Evolutionary conservation across 2,113 vertebrate species (phyloP), one percentile per base, ranked within the genome.

Genomic region (Elgaria multicarinata): DNA sequence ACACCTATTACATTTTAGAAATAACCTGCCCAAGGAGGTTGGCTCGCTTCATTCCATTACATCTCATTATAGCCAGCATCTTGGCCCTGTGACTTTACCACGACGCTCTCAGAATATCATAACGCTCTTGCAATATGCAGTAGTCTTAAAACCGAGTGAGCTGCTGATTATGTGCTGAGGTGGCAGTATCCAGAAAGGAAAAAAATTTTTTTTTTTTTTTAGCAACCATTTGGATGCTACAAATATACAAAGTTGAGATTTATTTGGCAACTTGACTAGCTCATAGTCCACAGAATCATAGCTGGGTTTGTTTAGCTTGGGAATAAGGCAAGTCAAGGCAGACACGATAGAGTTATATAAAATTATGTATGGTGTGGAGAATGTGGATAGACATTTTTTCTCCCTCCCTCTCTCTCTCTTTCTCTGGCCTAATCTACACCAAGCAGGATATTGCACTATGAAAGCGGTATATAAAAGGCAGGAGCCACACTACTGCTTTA

Each of bases 11-110:
- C 91, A 81, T 83, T 95, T 93, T 90, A 90, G 74, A 94, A 87
- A 90, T 85, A 93, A 53, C 74, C 6, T 33, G 64, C 20, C 55
- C n/a, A n/a, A n/a, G 31, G 53, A 91, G 1, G 78, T 92, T 94
- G 79, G 87, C 86, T 83, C 67, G 72, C 71, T 50, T 74, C 58
- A 44, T 3, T 46, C 69, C 74, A 83, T 93, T 92, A 53, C 24
- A 72, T 92, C 76, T 93, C 82, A 86, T 92, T 91, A 92, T 24
- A 93, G 39, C 77, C 69, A 14, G 24, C 50, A 90, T 83, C 74
- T 4, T 42, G 86, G 55, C 55, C 24, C 50, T 26, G 10, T n/a
- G 46, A 58, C 69, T 55, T 85, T 14, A 2, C 2, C 46, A 46
- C 46, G 12, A 50, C 85, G 88, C n/a, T 94, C 6, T 1, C 14